A percentile compares a stretch with the other conserved stretches of the same genome.
These are phyloP conservation scores for Tragelaphus buxtoni DNA, from an alignment of 2,113 vertebrate genomes.

Conservation along the genomic window DNA sequence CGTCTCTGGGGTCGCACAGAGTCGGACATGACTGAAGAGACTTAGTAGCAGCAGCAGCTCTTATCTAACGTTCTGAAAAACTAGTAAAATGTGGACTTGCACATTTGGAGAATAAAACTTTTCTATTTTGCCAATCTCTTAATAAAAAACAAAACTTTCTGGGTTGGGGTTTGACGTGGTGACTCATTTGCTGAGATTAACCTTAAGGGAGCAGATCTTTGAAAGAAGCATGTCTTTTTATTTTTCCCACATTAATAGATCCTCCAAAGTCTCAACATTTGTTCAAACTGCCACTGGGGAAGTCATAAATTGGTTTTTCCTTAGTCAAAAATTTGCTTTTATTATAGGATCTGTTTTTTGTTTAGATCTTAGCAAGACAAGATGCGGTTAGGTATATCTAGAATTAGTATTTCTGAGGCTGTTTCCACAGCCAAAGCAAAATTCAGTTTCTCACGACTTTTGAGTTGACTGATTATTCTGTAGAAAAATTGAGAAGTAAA, in stretches of 20 bases:
- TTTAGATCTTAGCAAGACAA: not conserved
- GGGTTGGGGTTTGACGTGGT: not conserved
- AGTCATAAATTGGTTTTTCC: not conserved
- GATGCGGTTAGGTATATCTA: not conserved
- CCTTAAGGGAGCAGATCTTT: not conserved
- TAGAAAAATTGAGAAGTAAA: not conserved
- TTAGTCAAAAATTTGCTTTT: not conserved
- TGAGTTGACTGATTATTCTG: not conserved
- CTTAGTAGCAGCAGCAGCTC: too few species aligned
- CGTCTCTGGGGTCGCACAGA: too few species aligned
- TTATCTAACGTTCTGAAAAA: conserved; percentile 38
- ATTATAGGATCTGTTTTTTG: not conserved
- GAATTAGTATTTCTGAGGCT: not conserved
- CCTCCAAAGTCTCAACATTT: not conserved
- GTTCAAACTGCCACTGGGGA: not conserved
- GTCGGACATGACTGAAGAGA: too few species aligned
- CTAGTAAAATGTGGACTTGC: conserved; percentile 25
- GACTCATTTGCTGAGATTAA: not conserved
- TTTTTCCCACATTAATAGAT: not conserved
- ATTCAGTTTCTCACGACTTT: not conserved
- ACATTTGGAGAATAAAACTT: not conserved
- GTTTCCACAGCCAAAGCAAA: not conserved
- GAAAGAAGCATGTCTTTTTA: not conserved
- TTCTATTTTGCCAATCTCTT: not conserved
- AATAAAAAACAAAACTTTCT: not conserved